Evolutionary conservation across 2,113 vertebrate species (phyloP), one percentile per base, ranked within the genome.

Genomic region (Dicerorhinus sumatrensis): DNA sequence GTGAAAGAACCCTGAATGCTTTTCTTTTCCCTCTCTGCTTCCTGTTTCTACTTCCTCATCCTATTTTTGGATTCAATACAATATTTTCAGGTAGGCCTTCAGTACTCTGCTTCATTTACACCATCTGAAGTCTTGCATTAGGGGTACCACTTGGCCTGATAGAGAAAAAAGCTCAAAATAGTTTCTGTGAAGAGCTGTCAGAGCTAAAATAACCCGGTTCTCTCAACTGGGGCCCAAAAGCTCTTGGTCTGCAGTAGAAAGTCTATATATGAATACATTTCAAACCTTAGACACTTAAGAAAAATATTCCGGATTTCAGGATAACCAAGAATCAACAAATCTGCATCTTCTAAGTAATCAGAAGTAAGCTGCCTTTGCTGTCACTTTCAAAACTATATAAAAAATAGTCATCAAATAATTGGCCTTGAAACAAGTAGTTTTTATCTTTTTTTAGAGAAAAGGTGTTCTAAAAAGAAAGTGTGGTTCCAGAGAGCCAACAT

Each of bases 221-320:
- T 91, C 39, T 85, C 42, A 92, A 9, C 81, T 39, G 51, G 58
- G 63, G 12, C 21, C 56, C 46, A 6, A 91, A 80, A 39, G 25
- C 18, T 87, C 20, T 80, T 77, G 87, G 39, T 36, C 51, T 54
- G 27, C 54, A 82, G 91, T 14, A 81, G 16, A 86, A 83, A 93
- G 33, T 81, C 13, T 89, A 48, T 27, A 39, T 29, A 48, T 54
- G 67, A 92, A 67, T 62, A 84, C 18, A 89, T 25, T 72, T 21
- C 23, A 33, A 97, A 89, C 46, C 69, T 91, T 20, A 84, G 67
- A 86, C n/a, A 82, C 25, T 77, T 77, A 62, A 84, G 91, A 83
- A 87, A 94, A 92, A 77, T 65, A 69, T 67, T 89, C 51, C 89
- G 20, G 51, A 87, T 95, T 96, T 89, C 54, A 89, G n/a, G 33